A percentile compares a stretch with the other conserved stretches of the same genome.
These are phyloP conservation scores for Corythaixoides concolor DNA, from an alignment of 2,113 vertebrate genomes.

Conservation along the genomic window DNA sequence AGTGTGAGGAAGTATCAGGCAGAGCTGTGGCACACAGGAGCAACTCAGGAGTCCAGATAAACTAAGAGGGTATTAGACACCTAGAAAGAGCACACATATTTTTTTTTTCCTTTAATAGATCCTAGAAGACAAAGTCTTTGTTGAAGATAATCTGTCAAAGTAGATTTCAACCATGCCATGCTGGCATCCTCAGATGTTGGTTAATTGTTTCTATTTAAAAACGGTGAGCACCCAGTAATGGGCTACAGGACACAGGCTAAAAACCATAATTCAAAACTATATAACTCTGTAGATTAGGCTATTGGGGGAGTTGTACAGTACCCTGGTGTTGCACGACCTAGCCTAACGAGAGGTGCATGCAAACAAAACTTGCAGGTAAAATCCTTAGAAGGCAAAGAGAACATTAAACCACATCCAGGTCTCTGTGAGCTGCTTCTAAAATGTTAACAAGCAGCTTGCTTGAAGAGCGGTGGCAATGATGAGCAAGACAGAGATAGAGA, in stretches of 20 bases:
- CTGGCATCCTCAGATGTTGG: not conserved
- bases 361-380: not conserved
- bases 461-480: not conserved
- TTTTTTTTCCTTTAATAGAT: not conserved
- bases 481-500: not conserved
- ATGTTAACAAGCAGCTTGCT: not conserved
- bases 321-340: not conserved
- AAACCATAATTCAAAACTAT: not conserved
- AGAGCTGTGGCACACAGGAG: not conserved
- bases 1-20: not conserved
- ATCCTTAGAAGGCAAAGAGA: slow-evolving; percentile 4
- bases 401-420: slow-evolving; percentile 14
- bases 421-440: not conserved
- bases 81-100: rapidly evolving
- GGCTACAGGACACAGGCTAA: not conserved
- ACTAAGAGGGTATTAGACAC: not conserved
- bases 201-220: not conserved
- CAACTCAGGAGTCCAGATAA: not conserved
- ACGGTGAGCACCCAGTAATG: not conserved
- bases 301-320: not conserved
- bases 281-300: not conserved
- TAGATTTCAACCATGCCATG: not conserved
- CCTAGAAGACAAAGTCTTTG: not conserved
- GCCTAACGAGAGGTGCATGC: not conserved
- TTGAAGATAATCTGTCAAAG: not conserved